A percentile compares a stretch with the other conserved stretches of the same genome.
These are phyloP conservation scores for Amia ocellicauda DNA, from an alignment of 2,113 vertebrate species.

Conservation along the genomic window DNA sequence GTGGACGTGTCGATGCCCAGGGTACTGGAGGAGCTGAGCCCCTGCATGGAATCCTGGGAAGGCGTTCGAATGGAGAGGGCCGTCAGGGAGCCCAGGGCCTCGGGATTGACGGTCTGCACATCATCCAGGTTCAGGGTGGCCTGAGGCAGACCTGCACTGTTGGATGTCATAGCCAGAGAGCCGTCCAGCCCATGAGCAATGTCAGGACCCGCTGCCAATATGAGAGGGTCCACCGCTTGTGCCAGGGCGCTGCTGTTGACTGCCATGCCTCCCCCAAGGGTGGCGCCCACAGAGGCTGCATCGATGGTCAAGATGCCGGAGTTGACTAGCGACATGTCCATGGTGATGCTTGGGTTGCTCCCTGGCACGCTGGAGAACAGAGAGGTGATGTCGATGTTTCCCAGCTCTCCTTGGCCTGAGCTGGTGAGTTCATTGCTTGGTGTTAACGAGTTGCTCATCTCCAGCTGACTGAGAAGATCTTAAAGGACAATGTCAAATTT, in stretches of 20 bases:
- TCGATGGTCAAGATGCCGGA: conserved; percentile 88
- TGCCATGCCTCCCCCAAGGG: conserved; percentile 61
- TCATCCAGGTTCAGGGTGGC: conserved; percentile 79
- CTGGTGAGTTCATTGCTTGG: conserved; percentile 86
- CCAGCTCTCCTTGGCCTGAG: conserved; percentile 74
- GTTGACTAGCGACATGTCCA: conserved; percentile 79
- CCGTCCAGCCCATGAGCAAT: conserved; percentile 74
- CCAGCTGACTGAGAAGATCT: conserved; percentile 85
- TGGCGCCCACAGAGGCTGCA: conserved; percentile 72
- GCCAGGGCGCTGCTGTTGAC: conserved; percentile 54
- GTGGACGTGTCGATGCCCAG: conserved; percentile 58
- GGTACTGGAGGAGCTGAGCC: conserved; percentile 67
- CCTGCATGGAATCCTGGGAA: conserved; percentile 63
- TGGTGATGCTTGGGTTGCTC: conserved; percentile 55
- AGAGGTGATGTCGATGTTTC: conserved; percentile 82
- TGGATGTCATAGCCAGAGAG: conserved; percentile 63
- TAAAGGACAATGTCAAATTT: conserved; percentile 38
- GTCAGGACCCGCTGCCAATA: conserved; percentile 73
- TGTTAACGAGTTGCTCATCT: conserved; percentile 76
- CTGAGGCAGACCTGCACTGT: conserved; percentile 73
- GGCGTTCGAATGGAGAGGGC: conserved; percentile 72
- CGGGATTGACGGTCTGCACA: conserved; percentile 77
- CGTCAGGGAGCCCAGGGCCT: conserved; percentile 75
- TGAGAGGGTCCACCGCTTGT: conserved; percentile 80
- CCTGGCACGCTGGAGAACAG: conserved; percentile 79